Percentiles rank a stretch among this genome's conserved stretches.
These are phyloP conservation scores for Diploscapter pachys DNA, from an alignment of 1,140 invertebrate species.

Conservation along the genomic window DNA sequence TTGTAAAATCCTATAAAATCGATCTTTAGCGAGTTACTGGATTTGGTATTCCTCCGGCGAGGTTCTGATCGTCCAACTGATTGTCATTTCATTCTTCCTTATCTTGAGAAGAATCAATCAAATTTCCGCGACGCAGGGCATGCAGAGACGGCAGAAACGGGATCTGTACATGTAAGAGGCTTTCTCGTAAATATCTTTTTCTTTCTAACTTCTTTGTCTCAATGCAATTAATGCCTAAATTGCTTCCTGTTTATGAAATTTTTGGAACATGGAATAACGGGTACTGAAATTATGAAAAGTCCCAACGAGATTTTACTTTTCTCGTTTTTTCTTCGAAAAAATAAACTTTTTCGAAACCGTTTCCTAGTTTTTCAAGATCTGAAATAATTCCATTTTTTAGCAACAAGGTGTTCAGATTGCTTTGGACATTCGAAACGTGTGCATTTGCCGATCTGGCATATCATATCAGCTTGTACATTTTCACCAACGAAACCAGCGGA, in stretches of 20 bases:
- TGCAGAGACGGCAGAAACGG: slow-evolving; percentile 18
- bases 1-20: background rate
- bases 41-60: slow-evolving; percentile 39
- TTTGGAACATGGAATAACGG: background rate
- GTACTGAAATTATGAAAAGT: background rate
- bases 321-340: too few species aligned
- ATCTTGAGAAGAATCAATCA: slow-evolving; percentile 25
- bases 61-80: slow-evolving; percentile 33
- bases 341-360: too few species aligned
- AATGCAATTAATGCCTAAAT: background rate
- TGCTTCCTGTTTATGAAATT: background rate
- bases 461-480: slow-evolving; percentile 30
- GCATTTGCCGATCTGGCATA: slow-evolving; percentile 26
- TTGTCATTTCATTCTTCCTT: slow-evolving; percentile 23
- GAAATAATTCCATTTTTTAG: background rate
- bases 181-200: background rate
- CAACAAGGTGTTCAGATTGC: slow-evolving; percentile 8
- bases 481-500: slow-evolving; percentile 33
- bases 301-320: too few species aligned
- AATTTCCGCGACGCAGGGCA: slow-evolving; percentile 20
- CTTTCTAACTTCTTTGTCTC: background rate
- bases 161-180: slow-evolving; percentile 13
- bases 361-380: background rate
- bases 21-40: slow-evolving; percentile 33
- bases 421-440: slow-evolving; percentile 25